A percentile compares a stretch with the other conserved stretches of the same genome.
phyloP scores from a whole-genome alignment of 2,113 vertebrate genomes.

The Aspidoscelis tigris region DNA sequence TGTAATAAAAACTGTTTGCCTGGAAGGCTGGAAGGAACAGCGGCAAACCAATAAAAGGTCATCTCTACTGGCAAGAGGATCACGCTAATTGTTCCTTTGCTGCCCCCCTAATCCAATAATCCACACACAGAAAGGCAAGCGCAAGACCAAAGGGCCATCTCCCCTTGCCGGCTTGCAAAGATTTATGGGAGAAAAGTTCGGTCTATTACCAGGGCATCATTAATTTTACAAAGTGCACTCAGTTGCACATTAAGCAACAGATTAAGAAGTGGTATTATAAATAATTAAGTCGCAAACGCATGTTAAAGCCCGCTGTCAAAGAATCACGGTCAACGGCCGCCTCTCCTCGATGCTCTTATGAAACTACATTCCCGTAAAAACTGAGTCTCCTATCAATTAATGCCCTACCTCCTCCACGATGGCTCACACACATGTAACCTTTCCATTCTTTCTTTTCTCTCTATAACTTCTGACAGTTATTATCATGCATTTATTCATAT shows the following conservation, averaged over 20 bases:
- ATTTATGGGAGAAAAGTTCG: neutral
- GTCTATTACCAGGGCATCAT: conserved; percentile 20
- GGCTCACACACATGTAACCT: too few relatives aligned
- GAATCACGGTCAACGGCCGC: rapidly evolving
- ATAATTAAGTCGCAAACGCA: conserved; percentile 5
- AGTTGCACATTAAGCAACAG: rapidly evolving
- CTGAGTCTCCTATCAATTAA: too few relatives aligned
- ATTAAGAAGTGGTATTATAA: conserved; percentile 1
- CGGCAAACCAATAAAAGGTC: neutral
- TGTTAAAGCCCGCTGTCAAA: neutral
- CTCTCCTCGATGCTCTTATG: neutral
- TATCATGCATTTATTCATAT: too few relatives aligned
- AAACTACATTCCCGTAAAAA: rapidly evolving
- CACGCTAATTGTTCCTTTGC: conserved; percentile 65
- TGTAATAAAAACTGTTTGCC: conserved; percentile 17
- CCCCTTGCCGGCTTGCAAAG: conserved; percentile 41
- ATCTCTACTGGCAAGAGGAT: conserved; percentile 24
- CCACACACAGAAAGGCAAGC: neutral
- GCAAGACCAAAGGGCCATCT: conserved; percentile 30
- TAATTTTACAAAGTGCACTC: conserved; percentile 30
- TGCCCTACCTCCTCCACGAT: too few relatives aligned
- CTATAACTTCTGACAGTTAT: too few relatives aligned
- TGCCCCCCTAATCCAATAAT: conserved; percentile 65
- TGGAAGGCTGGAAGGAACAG: conserved; percentile 22
- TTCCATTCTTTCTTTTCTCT: too few relatives aligned